Base-by-base conservation (phyloP, 1,140 invertebrate species). In the Lethocerus indicus region DNA sequence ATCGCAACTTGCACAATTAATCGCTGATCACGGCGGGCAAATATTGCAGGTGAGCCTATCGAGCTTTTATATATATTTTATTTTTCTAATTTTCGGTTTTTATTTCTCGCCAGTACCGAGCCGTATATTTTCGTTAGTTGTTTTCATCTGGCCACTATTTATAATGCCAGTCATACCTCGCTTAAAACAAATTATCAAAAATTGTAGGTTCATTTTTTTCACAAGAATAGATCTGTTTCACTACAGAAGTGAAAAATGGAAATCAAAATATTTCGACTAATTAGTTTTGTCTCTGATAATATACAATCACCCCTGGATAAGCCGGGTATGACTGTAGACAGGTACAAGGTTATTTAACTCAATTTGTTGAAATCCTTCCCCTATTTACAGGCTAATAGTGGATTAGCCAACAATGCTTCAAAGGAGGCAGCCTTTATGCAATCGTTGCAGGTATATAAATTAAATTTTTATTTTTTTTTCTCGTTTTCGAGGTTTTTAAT, bases 21-120 rank as follows among this genome's bases (percentile, higher is more conserved):
- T 61, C 18, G 58, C 59, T 13, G 55, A 58, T 40, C 59, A 59
- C 29, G 59, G 59, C 36, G 56, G 56, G 36, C 51, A 58, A 7
- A 55, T 61, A 41, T 46, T 61, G 18, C 58, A 59, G 53, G 58
- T 59, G 53, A 12, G 29, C n/a, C n/a, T 9, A 40, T 40, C 7
- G 9, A 13, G 7, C 16, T 13, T 40, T 18, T 9, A 9, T 9
- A 13, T 40, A 9, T 9, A 40, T 40, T 40, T 7, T 9, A 13
- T 48, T 47, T n/a, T 16, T 16, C 9, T 6, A 23, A 12, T 45
- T 26, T 12, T 13, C 26, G 9, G 9, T 32, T 32, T 9, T 32
- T n/a, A n/a, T 9, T 32, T 32, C 9, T 12, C n/a, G n/a, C n/a
- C 29, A 32, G n/a, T 32, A n/a, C 21, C 6, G 16, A 40, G n/a